These are phyloP conservation scores for Maccullochella peelii DNA, from an alignment of 2,113 vertebrate genomes.

Conservation along the genomic window DNA sequence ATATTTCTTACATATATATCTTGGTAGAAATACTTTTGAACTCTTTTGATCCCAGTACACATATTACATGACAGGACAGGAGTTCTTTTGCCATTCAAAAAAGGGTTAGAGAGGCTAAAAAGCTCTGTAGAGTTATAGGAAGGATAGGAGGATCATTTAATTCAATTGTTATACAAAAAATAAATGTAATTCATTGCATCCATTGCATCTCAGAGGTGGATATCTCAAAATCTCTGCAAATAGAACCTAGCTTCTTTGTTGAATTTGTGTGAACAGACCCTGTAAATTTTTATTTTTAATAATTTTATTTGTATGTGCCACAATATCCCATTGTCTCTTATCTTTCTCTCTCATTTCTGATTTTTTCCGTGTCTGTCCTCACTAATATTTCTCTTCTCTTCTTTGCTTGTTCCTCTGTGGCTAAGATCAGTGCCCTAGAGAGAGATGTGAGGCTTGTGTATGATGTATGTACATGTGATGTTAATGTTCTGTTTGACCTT, in stretches of 20 bases:
- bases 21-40: not conserved
- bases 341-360: not conserved
- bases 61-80: not conserved
- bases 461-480: constrained; percentile 22
- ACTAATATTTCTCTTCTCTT: not conserved
- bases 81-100: not conserved
- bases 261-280: not conserved
- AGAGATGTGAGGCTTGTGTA: not conserved
- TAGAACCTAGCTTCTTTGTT: not conserved
- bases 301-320: not conserved
- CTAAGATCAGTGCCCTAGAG: not conserved
- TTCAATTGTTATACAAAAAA: not conserved
- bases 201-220: not conserved
- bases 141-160: not conserved
- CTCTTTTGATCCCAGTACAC: not conserved
- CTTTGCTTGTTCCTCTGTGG: not conserved
- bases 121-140: not conserved
- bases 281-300: not conserved
- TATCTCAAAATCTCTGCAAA: not conserved
- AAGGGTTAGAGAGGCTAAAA: not conserved
- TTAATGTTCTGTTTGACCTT: constrained; percentile 56
- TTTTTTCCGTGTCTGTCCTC: not conserved
- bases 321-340: not conserved
- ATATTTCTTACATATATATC: not conserved
- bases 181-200: not conserved